Percentiles rank a stretch among this genome's conserved stretches.
phyloP scores from a whole-genome alignment of 1,140 invertebrate genomes.

The Formica exsecta region DNA sequence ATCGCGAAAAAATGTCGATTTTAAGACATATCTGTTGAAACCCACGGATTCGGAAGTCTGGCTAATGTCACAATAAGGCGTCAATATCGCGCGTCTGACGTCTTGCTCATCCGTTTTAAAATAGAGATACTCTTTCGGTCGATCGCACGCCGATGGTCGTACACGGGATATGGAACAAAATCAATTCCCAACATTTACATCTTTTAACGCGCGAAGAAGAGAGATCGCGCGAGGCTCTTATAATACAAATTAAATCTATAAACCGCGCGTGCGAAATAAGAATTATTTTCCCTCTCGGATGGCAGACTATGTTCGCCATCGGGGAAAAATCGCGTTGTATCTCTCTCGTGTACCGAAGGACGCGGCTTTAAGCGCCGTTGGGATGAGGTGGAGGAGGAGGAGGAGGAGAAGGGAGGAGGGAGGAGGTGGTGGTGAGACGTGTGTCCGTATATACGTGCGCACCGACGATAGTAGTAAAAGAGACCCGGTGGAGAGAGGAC shows the following conservation, averaged over 20 bases:
- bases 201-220: not conserved
- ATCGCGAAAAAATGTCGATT: slow-evolving; percentile 29
- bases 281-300: not conserved
- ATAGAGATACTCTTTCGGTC: slow-evolving; percentile 2
- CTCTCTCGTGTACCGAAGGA: slow-evolving; percentile 63
- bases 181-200: not conserved
- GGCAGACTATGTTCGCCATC: not conserved
- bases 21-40: not conserved
- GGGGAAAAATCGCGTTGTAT: slow-evolving; percentile 66
- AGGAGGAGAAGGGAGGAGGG: slow-evolving; percentile 1
- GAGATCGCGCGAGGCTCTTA: not conserved
- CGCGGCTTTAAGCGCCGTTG: slow-evolving; percentile 68
- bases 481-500: not conserved
- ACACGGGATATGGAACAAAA: not conserved
- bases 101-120: slow-evolving; percentile 26
- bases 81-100: not conserved
- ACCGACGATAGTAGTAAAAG: not conserved
- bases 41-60: not conserved
- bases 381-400: not conserved
- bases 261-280: not conserved
- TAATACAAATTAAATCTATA: slow-evolving; percentile 1
- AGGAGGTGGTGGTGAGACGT: not conserved
- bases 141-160: not conserved
- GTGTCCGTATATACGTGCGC: slow-evolving; percentile 8
- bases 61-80: not conserved